Percentiles rank a stretch among this genome's conserved stretches.
These are phyloP conservation scores for Archaeoteleia sp. DNA, from an alignment of 2,888 invertebrate genomes.

Conservation along the genomic window DNA sequence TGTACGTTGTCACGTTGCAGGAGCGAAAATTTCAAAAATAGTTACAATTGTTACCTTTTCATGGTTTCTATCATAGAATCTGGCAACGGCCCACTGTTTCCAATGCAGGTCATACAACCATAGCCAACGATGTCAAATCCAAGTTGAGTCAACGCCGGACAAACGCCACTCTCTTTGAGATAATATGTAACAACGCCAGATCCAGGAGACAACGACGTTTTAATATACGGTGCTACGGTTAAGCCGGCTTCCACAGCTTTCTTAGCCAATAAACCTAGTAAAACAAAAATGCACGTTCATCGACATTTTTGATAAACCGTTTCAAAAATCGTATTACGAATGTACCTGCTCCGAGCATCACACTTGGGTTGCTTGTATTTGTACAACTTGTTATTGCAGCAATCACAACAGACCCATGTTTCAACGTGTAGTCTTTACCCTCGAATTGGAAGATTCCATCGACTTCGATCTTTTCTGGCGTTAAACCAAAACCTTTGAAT, in stretches of 20 bases:
- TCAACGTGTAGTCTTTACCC: conserved; percentile 85
- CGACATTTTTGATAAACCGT: no score
- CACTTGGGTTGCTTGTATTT: conserved; percentile 98
- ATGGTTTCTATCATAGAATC: conserved; percentile 77
- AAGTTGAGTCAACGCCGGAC: conserved; percentile 88
- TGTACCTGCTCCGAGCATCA: conserved; percentile 97
- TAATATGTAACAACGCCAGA: conserved; percentile 96
- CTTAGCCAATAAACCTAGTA: conserved; percentile 88
- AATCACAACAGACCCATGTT: conserved; percentile 95
- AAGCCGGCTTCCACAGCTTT: conserved; percentile 95
- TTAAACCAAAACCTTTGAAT: conserved; percentile 93
- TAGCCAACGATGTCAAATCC: conserved; percentile 98
- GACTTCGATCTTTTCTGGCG: conserved; percentile 79
- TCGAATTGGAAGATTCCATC: conserved; percentile 87
- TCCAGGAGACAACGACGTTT: conserved; percentile 97
- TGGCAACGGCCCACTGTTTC: conserved; percentile 96
- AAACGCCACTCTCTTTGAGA: conserved; percentile 91
- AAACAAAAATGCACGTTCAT: no score
- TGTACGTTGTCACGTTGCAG: no score
- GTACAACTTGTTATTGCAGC: conserved; percentile 99
- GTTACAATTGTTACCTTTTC: conserved; percentile 68
- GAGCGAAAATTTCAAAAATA: no score
- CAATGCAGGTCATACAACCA: conserved; percentile 99
- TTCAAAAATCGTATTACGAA: no score
- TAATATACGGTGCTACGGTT: conserved; percentile 92